These are phyloP conservation scores for Acanthococcus lagerstroemiae DNA, from an alignment of 2,888 invertebrate species.

Conservation along the genomic window DNA sequence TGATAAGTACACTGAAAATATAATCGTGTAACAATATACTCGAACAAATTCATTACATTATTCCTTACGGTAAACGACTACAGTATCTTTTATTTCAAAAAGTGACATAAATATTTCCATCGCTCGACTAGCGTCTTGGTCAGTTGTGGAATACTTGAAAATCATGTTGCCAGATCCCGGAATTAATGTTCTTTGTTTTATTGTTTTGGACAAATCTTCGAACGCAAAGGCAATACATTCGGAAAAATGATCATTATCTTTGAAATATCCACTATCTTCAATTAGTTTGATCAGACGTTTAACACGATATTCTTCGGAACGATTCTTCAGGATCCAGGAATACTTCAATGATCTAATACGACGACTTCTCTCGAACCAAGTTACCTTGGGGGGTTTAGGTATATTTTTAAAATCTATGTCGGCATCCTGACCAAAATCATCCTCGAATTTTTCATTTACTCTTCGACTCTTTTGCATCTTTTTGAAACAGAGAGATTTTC, in stretches of 20 bases:
- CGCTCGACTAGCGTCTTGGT: neutral
- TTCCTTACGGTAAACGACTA: no score
- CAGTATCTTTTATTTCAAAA: neutral
- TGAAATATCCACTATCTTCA: neutral
- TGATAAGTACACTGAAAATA: no score
- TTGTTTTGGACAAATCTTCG: neutral
- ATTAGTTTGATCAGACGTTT: neutral
- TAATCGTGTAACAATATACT: no score
- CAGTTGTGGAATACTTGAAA: neutral
- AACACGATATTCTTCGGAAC: neutral
- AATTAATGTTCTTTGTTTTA: neutral
- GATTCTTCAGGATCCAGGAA: neutral
- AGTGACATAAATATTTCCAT: neutral
- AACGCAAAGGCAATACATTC: neutral
- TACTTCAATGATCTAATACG: neutral
- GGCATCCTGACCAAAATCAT: neutral
- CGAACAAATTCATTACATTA: no score
- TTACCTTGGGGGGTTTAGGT: neutral
- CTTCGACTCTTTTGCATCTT: no score
- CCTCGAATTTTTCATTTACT: neutral
- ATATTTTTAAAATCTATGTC: neutral
- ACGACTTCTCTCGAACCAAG: neutral
- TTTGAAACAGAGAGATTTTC: no score
- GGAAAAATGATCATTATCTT: neutral
- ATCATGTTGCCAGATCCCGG: neutral